These are phyloP conservation scores for Clupea harengus DNA, from an alignment of 2,113 vertebrate species.

Conservation along the genomic window DNA sequence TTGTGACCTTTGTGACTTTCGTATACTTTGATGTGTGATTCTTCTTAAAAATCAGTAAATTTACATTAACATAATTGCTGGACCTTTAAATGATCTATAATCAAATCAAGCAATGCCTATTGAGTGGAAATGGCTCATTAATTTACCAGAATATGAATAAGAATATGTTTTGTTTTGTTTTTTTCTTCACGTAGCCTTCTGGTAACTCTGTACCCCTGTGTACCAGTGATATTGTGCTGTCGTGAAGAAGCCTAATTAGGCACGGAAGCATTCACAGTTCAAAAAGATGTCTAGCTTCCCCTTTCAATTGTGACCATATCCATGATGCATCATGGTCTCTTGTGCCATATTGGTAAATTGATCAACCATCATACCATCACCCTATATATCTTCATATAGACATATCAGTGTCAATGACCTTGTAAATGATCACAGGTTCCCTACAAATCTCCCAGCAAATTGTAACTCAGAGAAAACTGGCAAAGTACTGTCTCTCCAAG, in stretches of 20 bases:
- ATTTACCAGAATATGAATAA: too few relatives aligned
- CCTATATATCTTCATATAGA: constrained; percentile 6
- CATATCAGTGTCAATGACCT: neutral
- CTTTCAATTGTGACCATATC: neutral
- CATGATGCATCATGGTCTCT: neutral
- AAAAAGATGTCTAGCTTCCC: neutral
- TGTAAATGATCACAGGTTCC: neutral
- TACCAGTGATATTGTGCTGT: neutral
- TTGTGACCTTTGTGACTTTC: too few relatives aligned
- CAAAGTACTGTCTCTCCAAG: neutral
- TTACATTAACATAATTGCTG: too few relatives aligned
- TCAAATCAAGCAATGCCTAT: too few relatives aligned
- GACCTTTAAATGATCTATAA: too few relatives aligned
- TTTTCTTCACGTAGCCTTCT: neutral
- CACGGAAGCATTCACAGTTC: neutral
- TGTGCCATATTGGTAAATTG: neutral
- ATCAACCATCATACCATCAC: neutral
- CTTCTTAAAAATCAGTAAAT: too few relatives aligned
- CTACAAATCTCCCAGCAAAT: constrained; percentile 11
- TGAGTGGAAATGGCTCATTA: too few relatives aligned
- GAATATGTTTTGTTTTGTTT: neutral
- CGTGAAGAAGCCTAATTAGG: neutral
- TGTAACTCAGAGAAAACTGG: neutral
- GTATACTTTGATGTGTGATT: too few relatives aligned
- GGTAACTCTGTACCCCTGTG: neutral